phyloP scores from a whole-genome alignment of 2,888 invertebrate genomes.

The Caenorhabditis virilis region DNA sequence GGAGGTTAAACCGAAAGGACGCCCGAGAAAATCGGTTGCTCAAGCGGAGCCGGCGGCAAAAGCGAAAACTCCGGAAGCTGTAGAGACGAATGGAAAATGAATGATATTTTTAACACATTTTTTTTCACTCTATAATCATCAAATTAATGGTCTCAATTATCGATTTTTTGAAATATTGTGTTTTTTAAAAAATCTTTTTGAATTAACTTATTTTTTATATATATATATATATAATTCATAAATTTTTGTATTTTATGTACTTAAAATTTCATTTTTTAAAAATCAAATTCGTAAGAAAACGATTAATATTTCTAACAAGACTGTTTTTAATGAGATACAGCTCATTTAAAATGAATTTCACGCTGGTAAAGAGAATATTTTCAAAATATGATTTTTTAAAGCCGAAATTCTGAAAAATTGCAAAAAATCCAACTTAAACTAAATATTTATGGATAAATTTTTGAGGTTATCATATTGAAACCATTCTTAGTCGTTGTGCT shows the following conservation, averaged over 20 bases:
- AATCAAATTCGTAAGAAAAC: background rate
- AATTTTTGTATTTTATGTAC: background rate
- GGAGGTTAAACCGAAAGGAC: conserved; percentile 1
- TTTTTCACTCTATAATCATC: background rate
- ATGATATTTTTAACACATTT: background rate
- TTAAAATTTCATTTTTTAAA: too few relatives aligned
- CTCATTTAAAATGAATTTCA: too few relatives aligned
- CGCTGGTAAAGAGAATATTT: too few relatives aligned
- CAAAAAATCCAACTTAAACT: too few relatives aligned
- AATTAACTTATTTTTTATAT: background rate
- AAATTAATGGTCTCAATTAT: background rate
- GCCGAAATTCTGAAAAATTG: too few relatives aligned
- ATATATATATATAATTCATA: background rate
- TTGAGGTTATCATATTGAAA: too few relatives aligned
- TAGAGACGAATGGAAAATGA: background rate
- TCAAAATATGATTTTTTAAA: too few relatives aligned
- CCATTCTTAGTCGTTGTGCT: too few relatives aligned
- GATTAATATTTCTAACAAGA: too few relatives aligned
- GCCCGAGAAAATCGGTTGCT: conserved; percentile 4
- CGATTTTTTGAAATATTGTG: background rate
- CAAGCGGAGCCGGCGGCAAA: background rate
- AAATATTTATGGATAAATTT: too few relatives aligned
- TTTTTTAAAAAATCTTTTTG: background rate
- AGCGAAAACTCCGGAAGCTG: background rate
- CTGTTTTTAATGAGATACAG: too few relatives aligned